Conservation (phyloP, 2,797 vertebrate genomes). For the Muraenolepis orangiensis region DNA sequence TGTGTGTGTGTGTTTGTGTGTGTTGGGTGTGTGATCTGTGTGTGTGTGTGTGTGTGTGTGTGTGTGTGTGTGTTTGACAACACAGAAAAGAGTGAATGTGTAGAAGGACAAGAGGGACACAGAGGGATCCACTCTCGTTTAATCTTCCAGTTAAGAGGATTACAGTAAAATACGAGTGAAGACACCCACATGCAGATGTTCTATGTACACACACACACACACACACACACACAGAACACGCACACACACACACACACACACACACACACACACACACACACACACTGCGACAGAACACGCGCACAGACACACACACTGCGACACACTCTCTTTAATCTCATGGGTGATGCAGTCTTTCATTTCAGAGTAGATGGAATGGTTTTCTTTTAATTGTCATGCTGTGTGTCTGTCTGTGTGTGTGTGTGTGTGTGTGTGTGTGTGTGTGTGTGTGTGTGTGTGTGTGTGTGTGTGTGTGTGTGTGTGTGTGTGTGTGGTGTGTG, state of each 20-base stretch:
- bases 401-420: too few species aligned
- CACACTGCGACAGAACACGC: not conserved
- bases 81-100: not conserved
- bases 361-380: too few species aligned
- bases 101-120: not conserved
- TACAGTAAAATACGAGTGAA: conserved; percentile 49
- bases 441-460: too few species aligned
- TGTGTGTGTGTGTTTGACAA: not conserved
- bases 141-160: conserved; percentile 69
- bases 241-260: not conserved
- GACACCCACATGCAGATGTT: conserved; percentile 41
- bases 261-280: conserved; percentile 26
- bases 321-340: not conserved
- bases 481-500: too few species aligned
- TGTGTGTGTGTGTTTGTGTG: too few species aligned
- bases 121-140: conserved; percentile 43
- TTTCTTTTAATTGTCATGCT: too few species aligned
- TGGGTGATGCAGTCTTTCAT: too few species aligned
- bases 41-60: not conserved
- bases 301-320: not conserved
- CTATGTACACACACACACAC: not conserved
- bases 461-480: not conserved
- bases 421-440: too few species aligned
- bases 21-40: not conserved
- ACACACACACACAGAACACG: not conserved